Conservation (phyloP, 2,113 vertebrate genomes). For the Vulpes vulpes region DNA sequence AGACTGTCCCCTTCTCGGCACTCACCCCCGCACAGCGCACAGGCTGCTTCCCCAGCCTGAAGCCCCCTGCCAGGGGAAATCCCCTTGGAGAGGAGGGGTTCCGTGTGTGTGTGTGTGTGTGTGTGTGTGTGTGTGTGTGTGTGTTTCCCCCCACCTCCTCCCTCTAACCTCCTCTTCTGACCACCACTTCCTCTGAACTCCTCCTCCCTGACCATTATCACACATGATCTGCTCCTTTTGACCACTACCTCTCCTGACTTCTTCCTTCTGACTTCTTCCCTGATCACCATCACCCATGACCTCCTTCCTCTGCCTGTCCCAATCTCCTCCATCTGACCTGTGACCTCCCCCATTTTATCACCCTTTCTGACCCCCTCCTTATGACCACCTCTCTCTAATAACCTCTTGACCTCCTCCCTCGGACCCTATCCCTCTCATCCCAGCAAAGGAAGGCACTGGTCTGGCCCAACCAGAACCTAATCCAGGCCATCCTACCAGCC, state of each 20-base stretch:
- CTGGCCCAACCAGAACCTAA: background rate
- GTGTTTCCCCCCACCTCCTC: background rate
- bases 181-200: slow-evolving; percentile 27
- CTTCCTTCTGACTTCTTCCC: background rate
- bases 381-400: background rate
- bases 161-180: background rate
- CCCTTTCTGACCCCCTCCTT: background rate
- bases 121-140: background rate
- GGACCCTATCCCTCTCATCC: slow-evolving; percentile 32
- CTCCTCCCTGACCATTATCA: slow-evolving; percentile 13
- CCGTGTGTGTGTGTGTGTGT: background rate
- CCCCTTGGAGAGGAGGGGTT: background rate
- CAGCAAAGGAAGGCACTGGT: background rate
- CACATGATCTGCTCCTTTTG: background rate
- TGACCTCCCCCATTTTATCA: background rate
- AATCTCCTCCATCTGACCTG: background rate
- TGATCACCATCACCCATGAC: background rate
- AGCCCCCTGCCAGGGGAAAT: slow-evolving; percentile 52
- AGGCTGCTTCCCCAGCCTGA: background rate
- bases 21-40: slow-evolving; percentile 45
- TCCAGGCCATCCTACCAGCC: slow-evolving; percentile 25
- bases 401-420: slow-evolving; percentile 3
- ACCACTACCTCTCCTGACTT: background rate
- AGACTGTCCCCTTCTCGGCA: background rate
- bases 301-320: background rate